These are phyloP conservation scores for Macheiramphus alcinus DNA, from an alignment of 2,113 vertebrate genomes.

Conservation along the genomic window DNA sequence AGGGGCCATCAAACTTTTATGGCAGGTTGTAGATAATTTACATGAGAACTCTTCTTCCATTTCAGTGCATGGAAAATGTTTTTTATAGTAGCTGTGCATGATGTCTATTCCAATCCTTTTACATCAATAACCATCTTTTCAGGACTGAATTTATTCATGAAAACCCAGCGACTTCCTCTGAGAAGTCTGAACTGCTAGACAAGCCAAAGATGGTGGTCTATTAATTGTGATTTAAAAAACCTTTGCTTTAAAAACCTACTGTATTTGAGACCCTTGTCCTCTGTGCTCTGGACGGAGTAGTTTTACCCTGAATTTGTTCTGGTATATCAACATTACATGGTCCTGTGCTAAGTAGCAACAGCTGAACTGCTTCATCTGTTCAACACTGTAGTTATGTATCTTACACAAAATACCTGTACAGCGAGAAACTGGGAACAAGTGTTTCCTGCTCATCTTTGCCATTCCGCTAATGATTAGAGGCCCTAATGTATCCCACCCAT, in stretches of 20 bases:
- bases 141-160: not conserved
- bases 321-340: not conserved
- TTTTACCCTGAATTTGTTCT: not conserved
- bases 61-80: not conserved
- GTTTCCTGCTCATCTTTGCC: not conserved
- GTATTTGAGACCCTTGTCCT: not conserved
- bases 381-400: not conserved
- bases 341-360: not conserved
- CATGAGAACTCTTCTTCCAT: not conserved
- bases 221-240: not conserved
- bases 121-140: not conserved
- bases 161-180: not conserved
- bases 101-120: not conserved
- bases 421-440: not conserved
- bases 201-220: not conserved
- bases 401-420: not conserved
- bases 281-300: not conserved
- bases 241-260: not conserved
- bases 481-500: not conserved
- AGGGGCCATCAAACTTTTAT: not conserved
- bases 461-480: not conserved
- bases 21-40: not conserved
- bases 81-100: not conserved
- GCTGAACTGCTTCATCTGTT: not conserved
- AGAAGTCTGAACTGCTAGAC: not conserved